These are phyloP conservation scores for Tragopan temminckii DNA, from an alignment of 2,797 vertebrate species.

Conservation along the genomic window DNA sequence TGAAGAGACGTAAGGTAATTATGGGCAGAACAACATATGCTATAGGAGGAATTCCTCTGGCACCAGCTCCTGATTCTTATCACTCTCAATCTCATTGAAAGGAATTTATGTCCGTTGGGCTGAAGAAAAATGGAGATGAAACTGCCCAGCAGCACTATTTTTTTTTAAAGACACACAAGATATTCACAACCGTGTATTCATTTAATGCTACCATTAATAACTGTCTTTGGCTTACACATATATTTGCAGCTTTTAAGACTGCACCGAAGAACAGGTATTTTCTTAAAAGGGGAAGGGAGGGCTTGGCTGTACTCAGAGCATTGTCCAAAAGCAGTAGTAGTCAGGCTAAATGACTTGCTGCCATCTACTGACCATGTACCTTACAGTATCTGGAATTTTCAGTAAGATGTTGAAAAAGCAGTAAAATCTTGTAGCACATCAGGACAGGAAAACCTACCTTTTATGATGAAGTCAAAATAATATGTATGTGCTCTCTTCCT, in stretches of 20 bases:
- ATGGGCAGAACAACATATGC: background rate
- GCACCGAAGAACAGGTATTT: background rate
- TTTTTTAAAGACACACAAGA: background rate
- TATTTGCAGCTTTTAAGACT: background rate
- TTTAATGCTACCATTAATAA: background rate
- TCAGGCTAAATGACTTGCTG: conserved; percentile 80
- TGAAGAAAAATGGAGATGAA: background rate
- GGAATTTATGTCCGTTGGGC: background rate
- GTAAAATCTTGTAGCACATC: conserved; percentile 54
- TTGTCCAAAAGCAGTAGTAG: conserved; percentile 53
- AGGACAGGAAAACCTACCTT: background rate
- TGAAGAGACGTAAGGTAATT: background rate
- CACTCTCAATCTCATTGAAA: background rate
- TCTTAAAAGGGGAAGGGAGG: background rate
- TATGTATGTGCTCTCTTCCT: conserved; percentile 53
- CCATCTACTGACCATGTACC: conserved; percentile 77
- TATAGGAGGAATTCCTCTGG: background rate
- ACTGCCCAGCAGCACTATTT: background rate
- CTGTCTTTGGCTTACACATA: background rate
- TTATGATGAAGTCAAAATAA: conserved; percentile 35
- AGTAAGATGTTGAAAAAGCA: conserved; percentile 67
- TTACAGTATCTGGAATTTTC: conserved; percentile 70
- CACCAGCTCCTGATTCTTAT: background rate
- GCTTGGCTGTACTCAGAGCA: background rate
- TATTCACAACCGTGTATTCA: background rate